Conservation (phyloP, 1,140 invertebrate species). For the Apis laboriosa region DNA sequence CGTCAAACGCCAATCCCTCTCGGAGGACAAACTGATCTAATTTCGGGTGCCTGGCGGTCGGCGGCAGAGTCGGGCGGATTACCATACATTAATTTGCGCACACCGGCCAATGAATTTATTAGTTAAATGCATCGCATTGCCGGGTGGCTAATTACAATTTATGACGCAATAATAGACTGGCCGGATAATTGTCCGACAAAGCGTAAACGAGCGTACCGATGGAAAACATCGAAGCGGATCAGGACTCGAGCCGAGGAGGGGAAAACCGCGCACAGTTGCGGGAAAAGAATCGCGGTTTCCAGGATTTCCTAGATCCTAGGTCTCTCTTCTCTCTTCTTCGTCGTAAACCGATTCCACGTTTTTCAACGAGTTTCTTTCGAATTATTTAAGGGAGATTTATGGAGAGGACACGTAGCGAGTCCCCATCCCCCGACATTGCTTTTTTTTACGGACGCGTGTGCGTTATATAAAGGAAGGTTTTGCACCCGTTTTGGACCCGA, state of each 20-base stretch:
- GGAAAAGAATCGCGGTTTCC: too few relatives aligned
- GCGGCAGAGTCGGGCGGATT: slow-evolving; percentile 58
- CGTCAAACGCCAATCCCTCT: slow-evolving; percentile 39
- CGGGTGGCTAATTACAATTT: slow-evolving; percentile 63
- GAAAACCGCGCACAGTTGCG: too few relatives aligned
- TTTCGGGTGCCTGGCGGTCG: slow-evolving; percentile 32
- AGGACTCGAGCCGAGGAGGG: neutral
- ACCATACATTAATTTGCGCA: slow-evolving; percentile 67
- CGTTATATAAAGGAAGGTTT: slow-evolving; percentile 5
- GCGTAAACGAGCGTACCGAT: neutral
- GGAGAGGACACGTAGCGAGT: slow-evolving; percentile 9
- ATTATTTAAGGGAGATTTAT: slow-evolving; percentile 44
- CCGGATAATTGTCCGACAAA: slow-evolving; percentile 50
- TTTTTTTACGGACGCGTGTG: neutral
- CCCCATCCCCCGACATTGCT: neutral
- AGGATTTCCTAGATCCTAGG: too few relatives aligned
- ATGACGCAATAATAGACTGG: slow-evolving; percentile 60
- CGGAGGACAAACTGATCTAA: slow-evolving; percentile 48
- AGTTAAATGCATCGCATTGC: slow-evolving; percentile 63
- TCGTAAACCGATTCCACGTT: neutral
- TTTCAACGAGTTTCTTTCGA: neutral
- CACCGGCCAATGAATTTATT: slow-evolving; percentile 63
- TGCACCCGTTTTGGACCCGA: slow-evolving; percentile 34
- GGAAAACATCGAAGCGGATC: neutral
- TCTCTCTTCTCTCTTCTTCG: too few relatives aligned